Base-by-base conservation (phyloP, 30 jellyfish, hydroid and myxozoan species). In the Clytia hemisphaerica region DNA sequence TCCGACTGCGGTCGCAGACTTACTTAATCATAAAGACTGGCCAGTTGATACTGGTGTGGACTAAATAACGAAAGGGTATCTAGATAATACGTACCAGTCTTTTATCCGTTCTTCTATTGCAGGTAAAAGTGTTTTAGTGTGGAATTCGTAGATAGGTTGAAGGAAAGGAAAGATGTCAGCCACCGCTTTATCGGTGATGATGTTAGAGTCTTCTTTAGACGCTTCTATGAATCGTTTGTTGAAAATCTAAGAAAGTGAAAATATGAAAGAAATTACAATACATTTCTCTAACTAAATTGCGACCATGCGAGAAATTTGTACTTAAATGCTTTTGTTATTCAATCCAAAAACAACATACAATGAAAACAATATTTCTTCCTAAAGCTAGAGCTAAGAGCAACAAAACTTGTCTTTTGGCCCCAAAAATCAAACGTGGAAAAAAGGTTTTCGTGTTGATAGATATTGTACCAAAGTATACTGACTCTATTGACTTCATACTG, bases 141-240 rank as follows among this genome's bases (percentile, higher is more conserved):
- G 99, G 45, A 91, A 91, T 2, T 80, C 72, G 50, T 68, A 66
- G 27, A 91, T 91, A 27, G 99, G 80, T 2, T 95, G 77, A n/a
- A 91, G 54, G 50, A 82, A 82, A 29, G 99, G 75, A 49, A 91
- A 91, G n/a, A 91, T 82, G 34, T 78, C 99, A 50, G 68, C 68
- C 19, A 91, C 83, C 27, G 75, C 93, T 67, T 91, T 91, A 58
- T 77, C 95, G 0, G 95, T 95, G 1, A 91, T 74, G n/a, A 64
- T 22, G 35, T 54, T 58, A 18, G 74, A 27, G 37, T 77, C 77
- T 75, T 91, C 94, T 66, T 63, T 83, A 7, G 99, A 83, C 67
- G 82, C 99, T 67, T 64, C 58, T 51, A 82, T 22, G 55, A 91
- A 74, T 57, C 87, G 73, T 37, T 65, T 83, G 50, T 82, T 87